phyloP scores from a whole-genome alignment of 2,797 vertebrate species.

The Carapus acus region DNA sequence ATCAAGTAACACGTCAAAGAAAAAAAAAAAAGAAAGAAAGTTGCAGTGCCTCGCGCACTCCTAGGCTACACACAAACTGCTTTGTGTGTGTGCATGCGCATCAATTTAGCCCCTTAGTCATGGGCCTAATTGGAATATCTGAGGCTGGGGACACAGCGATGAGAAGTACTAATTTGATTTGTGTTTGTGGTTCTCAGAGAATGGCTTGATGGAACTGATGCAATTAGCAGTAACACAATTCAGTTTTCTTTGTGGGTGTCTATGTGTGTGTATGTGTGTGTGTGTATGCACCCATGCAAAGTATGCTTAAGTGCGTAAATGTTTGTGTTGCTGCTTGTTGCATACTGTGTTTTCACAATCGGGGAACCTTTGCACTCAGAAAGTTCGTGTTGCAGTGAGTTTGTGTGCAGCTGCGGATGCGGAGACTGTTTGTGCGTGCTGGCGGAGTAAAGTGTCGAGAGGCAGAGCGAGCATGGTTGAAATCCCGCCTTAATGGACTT shows the following conservation, averaged over 20 bases:
- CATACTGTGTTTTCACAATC: constrained; percentile 19
- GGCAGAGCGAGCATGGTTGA: constrained; percentile 53
- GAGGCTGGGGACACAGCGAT: constrained; percentile 53
- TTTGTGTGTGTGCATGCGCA: constrained; percentile 25
- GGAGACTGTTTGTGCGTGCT: constrained; percentile 5
- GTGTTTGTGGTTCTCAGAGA: constrained; percentile 60
- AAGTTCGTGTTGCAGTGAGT: too few species aligned
- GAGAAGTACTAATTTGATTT: constrained; percentile 65
- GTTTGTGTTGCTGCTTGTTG: constrained; percentile 15
- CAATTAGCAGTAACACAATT: constrained; percentile 64
- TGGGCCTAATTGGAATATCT: constrained; percentile 61
- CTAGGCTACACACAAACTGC: constrained; percentile 21
- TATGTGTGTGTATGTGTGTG: constrained; percentile 7
- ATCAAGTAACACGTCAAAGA: constrained; percentile 46
- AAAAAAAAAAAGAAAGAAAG: too few species aligned
- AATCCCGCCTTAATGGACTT: constrained; percentile 62
- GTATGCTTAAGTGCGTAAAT: constrained; percentile 9
- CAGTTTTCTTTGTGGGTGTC: constrained; percentile 31
- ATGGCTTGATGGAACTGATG: constrained; percentile 62
- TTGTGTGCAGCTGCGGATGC: constrained; percentile 20
- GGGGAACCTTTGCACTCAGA: constrained; percentile 7
- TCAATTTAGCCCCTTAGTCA: constrained; percentile 43
- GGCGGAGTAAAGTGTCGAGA: constrained; percentile 44
- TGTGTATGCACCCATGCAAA: constrained; percentile 5
- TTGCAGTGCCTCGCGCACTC: constrained; percentile 24